A percentile compares a stretch with the other conserved stretches of the same genome.
phyloP scores from a whole-genome alignment of 2,113 vertebrate species.

The Lanius collurio region DNA sequence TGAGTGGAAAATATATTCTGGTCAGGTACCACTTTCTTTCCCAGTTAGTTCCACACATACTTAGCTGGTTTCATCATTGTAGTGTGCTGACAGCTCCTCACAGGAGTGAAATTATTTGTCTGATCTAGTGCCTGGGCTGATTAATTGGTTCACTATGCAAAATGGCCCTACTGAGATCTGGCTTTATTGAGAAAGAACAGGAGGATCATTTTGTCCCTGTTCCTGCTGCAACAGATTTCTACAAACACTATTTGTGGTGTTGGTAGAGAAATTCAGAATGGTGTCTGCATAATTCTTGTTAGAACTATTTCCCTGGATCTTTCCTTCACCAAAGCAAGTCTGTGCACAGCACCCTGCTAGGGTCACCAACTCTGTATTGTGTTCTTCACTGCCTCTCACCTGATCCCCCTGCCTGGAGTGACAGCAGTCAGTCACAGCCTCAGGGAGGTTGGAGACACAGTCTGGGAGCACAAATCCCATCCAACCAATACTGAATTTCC shows the following conservation, averaged over 20 bases:
- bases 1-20: not conserved
- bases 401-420: not conserved
- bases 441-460: not conserved
- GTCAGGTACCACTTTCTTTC: conserved; percentile 24
- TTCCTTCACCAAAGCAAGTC: not conserved
- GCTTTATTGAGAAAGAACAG: conserved; percentile 6
- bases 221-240: conserved; percentile 8
- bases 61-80: conserved; percentile 30
- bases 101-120: not conserved
- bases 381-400: not conserved
- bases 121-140: conserved; percentile 31
- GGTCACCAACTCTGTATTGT: not conserved
- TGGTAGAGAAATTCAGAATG: not conserved
- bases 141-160: conserved; percentile 43
- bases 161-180: not conserved
- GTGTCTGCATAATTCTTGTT: conserved; percentile 3
- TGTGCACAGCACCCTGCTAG: not conserved
- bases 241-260: not conserved
- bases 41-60: conserved; percentile 5
- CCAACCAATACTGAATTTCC: not conserved
- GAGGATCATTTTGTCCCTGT: not conserved
- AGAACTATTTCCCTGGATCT: not conserved
- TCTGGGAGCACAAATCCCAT: not conserved
- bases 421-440: not conserved
- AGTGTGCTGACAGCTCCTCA: conserved; percentile 24